Evolutionary conservation across 2,888 invertebrate species (phyloP).

Genomic region (Dugesia japonica): DNA sequence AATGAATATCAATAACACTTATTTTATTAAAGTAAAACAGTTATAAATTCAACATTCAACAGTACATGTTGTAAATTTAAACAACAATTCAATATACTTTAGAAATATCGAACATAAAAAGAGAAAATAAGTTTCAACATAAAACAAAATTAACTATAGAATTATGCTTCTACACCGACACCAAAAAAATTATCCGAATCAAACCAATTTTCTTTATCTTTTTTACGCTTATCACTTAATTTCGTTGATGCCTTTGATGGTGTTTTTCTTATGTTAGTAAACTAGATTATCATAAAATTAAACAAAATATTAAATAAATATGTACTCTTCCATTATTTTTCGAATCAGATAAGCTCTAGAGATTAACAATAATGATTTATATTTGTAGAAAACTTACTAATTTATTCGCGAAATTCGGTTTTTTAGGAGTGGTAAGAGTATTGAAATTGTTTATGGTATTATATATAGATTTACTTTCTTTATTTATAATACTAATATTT

Average conservation of each 20-base stretch:
- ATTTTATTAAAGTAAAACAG: too few species aligned
- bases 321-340: neutral
- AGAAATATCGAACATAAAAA: too few species aligned
- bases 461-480: neutral
- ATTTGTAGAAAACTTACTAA: neutral
- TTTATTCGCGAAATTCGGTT: neutral
- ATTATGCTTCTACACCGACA: constrained; percentile 21
- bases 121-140: too few species aligned
- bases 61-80: too few species aligned
- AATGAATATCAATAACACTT: too few species aligned
- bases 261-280: constrained; percentile 24
- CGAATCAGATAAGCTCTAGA: neutral
- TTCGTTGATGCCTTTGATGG: constrained; percentile 1
- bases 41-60: too few species aligned
- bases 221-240: constrained; percentile 20
- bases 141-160: too few species aligned
- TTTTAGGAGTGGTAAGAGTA: neutral
- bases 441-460: neutral
- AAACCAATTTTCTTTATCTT: constrained; percentile 26
- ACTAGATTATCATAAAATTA: neutral
- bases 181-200: constrained; percentile 30
- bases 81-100: too few species aligned
- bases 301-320: neutral
- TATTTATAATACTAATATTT: neutral
- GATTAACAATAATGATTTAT: neutral